These are phyloP conservation scores for Typhlichthys eigenmanni DNA, from an alignment of 2,797 vertebrate genomes.

Conservation along the genomic window DNA sequence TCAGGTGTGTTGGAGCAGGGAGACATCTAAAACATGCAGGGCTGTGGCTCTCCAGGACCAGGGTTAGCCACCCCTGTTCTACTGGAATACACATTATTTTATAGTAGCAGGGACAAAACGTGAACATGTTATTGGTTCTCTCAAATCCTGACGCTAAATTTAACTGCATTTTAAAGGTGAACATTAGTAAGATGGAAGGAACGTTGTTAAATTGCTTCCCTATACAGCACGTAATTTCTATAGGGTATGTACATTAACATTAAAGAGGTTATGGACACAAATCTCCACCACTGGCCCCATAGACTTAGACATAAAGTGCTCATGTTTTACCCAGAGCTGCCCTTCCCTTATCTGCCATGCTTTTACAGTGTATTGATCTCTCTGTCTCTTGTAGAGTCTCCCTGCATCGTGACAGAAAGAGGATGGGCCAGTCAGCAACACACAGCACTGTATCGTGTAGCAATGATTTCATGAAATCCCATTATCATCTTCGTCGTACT, in stretches of 20 bases:
- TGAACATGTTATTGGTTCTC: too few relatives aligned
- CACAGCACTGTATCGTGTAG: constrained; percentile 23
- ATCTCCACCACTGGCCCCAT: neutral
- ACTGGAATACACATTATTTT: neutral
- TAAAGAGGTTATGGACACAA: constrained; percentile 10
- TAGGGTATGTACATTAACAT: constrained; percentile 3
- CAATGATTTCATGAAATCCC: constrained; percentile 2
- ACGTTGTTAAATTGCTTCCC: neutral
- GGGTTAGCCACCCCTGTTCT: too few relatives aligned
- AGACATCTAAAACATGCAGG: too few relatives aligned
- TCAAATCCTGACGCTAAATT: neutral
- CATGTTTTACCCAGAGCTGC: constrained; percentile 49
- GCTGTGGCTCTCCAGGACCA: too few relatives aligned
- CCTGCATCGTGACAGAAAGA: constrained; percentile 40
- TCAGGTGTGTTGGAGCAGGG: too few relatives aligned
- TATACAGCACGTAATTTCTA: constrained; percentile 1
- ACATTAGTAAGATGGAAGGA: neutral
- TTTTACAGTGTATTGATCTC: constrained; percentile 66
- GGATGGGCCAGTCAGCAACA: constrained; percentile 23
- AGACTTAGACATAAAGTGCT: constrained; percentile 42
- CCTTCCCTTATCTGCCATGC: constrained; percentile 37
- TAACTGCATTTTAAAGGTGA: neutral
- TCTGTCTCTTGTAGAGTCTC: constrained; percentile 39
- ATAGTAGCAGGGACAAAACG: too few relatives aligned
- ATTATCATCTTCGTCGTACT: neutral